Evolutionary conservation across 2,888 invertebrate genomes (phyloP), one percentile per base, ranked within the genome.

Genomic region (Campoletis raptor): DNA sequence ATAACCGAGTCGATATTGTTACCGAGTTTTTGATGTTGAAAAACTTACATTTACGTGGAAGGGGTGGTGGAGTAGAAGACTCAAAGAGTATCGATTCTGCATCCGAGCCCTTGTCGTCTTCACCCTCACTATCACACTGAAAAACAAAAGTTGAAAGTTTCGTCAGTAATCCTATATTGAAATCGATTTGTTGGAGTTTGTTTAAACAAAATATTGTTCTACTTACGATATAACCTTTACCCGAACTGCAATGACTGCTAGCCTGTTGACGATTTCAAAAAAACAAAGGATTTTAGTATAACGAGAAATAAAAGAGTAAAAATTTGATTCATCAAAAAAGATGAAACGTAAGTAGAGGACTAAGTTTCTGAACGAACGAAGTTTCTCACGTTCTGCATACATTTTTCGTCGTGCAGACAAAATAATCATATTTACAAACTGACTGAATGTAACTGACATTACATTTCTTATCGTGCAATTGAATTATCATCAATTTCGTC

Each of bases 171-270:
- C 6, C 24, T 12, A 24, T 48, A 30, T 48, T 45, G 3, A 30
- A 30, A 4, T 70, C 8, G 21, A 21, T 82, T 76, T 30, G 24
- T 72, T 84, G 83, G 54, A 74, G 77, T 87, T 40, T 76, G 73
- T 87, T 83, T 86, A 80, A 85, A 87, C 79, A 81, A 66, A 45
- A 87, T 83, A 70, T 85, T 37, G 92, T 92, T 94, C 85, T 96
- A 97, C 98, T 97, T 96, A 98, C 98, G 97, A 98, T 97, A 97
- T 98, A 97, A 96, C 97, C 97, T 96, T 97, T 97, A 96, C 97
- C 97, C 96, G 97, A 97, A 96, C 97, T 98, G 96, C 97, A 97
- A 96, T 97, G 97, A 96, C 97, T 97, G 96, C 97, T 97, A 95
- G 97, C 97, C 97, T 98, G 96, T 94, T 96, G 96, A 94, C 95